A percentile compares a stretch with the other conserved stretches of the same genome.
Evolutionary conservation across 2,888 invertebrate genomes (phyloP).

Genomic region (Drosophila mayaguana): DNA sequence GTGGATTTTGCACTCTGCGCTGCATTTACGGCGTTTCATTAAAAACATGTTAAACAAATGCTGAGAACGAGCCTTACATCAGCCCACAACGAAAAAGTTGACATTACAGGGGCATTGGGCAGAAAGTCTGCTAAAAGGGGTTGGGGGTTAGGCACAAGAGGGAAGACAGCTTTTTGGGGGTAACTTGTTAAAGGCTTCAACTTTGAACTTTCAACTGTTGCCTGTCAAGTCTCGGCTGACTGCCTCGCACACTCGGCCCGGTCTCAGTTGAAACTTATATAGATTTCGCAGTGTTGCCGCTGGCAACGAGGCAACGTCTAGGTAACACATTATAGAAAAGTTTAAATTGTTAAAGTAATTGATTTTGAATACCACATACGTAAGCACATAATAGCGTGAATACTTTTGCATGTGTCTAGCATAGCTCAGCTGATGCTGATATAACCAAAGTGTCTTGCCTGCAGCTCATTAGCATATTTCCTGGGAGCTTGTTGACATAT

Average conservation of each 20-base stretch:
- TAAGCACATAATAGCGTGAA: conserved; percentile 5
- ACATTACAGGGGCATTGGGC: conserved; percentile 33
- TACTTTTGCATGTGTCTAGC: neutral
- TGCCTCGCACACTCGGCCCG: conserved; percentile 4
- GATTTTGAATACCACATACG: conserved; percentile 7
- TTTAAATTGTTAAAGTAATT: conserved; percentile 30
- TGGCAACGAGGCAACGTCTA: conserved; percentile 10
- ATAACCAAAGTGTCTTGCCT: neutral
- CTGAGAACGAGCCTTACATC: conserved; percentile 40
- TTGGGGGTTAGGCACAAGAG: neutral
- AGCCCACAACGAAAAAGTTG: conserved; percentile 43
- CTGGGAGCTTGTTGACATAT: neutral
- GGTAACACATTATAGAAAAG: conserved; percentile 23
- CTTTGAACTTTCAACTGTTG: conserved; percentile 56
- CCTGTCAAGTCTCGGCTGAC: conserved; percentile 31
- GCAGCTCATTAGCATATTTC: neutral
- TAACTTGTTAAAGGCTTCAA: conserved; percentile 52
- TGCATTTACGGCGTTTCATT: conserved; percentile 55
- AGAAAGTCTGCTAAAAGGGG: neutral
- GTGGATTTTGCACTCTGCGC: conserved; percentile 57
- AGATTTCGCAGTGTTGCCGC: conserved; percentile 9
- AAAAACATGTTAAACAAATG: conserved; percentile 65
- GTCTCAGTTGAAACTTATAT: conserved; percentile 4
- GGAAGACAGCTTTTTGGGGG: neutral
- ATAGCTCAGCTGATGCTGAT: neutral